phyloP scores from a whole-genome alignment of 2,888 invertebrate species.

The Eulithis testata region DNA sequence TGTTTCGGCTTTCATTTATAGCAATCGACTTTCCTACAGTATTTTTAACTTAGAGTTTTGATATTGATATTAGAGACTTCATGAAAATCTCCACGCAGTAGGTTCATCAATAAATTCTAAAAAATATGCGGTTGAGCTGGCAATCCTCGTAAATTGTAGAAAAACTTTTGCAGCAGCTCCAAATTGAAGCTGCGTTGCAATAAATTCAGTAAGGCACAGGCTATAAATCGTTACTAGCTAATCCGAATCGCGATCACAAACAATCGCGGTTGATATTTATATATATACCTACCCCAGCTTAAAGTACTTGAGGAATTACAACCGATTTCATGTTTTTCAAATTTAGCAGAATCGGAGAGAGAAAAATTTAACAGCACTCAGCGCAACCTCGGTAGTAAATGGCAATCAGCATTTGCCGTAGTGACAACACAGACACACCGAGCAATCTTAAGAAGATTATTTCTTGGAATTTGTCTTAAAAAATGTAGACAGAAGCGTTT shows the following conservation, averaged over 20 bases:
- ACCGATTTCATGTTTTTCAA: conserved; percentile 4
- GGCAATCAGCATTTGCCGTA: no score
- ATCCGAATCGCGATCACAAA: conserved; percentile 39
- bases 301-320: conserved; percentile 34
- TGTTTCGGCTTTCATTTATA: no score
- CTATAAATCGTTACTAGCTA: conserved; percentile 40
- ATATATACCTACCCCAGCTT: conserved; percentile 28
- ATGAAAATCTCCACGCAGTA: not conserved
- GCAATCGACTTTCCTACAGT: no score
- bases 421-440: conserved; percentile 5
- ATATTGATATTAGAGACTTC: not conserved
- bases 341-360: not conserved
- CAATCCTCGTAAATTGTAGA: conserved; percentile 20
- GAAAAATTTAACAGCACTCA: not conserved
- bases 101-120: conserved; percentile 12
- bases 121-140: conserved; percentile 16
- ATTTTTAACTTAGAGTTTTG: no score
- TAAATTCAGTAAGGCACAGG: conserved; percentile 33
- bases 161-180: conserved; percentile 23
- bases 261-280: conserved; percentile 28
- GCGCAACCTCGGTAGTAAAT: not conserved
- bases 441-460: conserved; percentile 4
- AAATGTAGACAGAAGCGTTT: conserved; percentile 1
- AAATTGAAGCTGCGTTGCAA: conserved; percentile 37
- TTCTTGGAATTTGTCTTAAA: conserved; percentile 3